These are phyloP conservation scores for Archilochus colubris DNA, from an alignment of 2,113 vertebrate species.

Conservation along the genomic window DNA sequence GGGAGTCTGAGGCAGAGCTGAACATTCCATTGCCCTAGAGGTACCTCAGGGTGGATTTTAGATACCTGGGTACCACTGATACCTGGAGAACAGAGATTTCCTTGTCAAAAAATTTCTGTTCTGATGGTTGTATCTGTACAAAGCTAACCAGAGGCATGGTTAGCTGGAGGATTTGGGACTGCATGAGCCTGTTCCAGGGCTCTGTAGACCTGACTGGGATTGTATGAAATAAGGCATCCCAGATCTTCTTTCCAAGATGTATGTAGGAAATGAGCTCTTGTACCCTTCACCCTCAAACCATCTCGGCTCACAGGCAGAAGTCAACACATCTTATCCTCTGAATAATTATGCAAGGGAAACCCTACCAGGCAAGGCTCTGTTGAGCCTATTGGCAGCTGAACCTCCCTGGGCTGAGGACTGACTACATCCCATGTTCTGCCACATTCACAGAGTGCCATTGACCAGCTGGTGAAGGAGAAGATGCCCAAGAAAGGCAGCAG, in stretches of 20 bases:
- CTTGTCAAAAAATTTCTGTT: not conserved
- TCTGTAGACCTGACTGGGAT: not conserved
- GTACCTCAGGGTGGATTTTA: not conserved
- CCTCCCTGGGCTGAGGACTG: not conserved
- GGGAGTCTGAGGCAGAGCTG: not conserved
- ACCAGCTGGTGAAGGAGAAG: slow-evolving; percentile 88
- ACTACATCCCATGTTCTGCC: not conserved
- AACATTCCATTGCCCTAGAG: not conserved
- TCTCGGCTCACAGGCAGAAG: not conserved
- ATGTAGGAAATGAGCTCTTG: not conserved
- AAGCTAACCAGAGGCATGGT: not conserved
- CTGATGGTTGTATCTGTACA: not conserved
- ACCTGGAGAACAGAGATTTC: not conserved
- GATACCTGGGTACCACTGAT: not conserved
- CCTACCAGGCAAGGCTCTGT: not conserved
- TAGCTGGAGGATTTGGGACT: not conserved
- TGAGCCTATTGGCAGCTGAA: not conserved
- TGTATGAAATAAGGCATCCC: not conserved
- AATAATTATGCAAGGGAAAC: not conserved
- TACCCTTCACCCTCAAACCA: not conserved
- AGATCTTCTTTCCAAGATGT: not conserved
- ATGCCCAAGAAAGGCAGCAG: slow-evolving; percentile 89
- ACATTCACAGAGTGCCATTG: slow-evolving; percentile 79
- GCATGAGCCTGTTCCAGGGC: not conserved
- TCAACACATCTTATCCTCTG: not conserved